Conservation (phyloP, 2,113 vertebrate genomes). For the Bolborhynchus lineola region DNA sequence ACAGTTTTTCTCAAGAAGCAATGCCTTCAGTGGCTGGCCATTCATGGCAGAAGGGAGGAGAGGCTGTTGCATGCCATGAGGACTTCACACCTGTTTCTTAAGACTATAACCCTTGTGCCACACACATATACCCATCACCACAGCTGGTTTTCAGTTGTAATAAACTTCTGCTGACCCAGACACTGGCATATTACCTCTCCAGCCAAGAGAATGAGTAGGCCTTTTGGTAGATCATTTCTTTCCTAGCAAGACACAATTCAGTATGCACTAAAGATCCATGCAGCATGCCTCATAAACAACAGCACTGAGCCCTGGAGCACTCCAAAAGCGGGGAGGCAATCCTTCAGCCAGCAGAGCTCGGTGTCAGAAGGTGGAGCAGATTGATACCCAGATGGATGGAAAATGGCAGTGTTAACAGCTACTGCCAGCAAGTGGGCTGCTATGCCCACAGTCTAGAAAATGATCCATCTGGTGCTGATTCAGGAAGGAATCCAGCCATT, state of each 20-base stretch:
- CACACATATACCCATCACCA: background rate
- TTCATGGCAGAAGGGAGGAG: background rate
- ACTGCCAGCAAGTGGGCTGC: background rate
- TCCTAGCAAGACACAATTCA: background rate
- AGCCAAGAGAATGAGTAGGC: background rate
- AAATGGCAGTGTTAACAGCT: background rate
- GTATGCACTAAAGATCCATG: background rate
- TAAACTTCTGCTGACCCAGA: background rate
- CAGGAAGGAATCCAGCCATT: background rate
- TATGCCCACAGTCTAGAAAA: background rate
- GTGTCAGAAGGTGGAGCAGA: background rate
- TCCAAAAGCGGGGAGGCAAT: background rate
- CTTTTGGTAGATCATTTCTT: background rate
- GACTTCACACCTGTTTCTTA: background rate
- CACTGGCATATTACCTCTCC: background rate
- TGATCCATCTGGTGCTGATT: background rate
- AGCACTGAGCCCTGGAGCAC: background rate
- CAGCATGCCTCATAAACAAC: background rate
- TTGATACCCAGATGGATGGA: background rate
- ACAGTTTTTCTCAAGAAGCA: background rate
- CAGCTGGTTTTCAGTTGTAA: background rate
- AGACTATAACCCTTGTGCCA: rapidly evolving
- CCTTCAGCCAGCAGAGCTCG: background rate
- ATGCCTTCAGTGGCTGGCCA: background rate
- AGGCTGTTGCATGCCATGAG: background rate